Conservation (phyloP, 2,888 invertebrate species). For the Elegia similella region DNA sequence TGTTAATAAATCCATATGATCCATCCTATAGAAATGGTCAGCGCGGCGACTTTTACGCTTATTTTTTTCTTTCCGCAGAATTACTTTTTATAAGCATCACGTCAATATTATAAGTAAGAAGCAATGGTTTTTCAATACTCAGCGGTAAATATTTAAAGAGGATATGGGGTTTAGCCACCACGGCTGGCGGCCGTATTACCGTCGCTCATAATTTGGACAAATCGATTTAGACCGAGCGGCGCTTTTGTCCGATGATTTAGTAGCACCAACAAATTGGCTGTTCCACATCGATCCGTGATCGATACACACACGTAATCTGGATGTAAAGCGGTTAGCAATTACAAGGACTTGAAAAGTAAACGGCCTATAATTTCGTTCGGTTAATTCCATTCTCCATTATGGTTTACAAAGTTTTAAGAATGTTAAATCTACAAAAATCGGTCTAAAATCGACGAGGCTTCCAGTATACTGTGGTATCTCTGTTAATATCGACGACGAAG, state of each 20-base stretch:
- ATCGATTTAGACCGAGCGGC: slow-evolving; percentile 78
- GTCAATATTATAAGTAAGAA: slow-evolving; percentile 34
- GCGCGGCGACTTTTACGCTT: neutral
- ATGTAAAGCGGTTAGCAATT: slow-evolving; percentile 67
- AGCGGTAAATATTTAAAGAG: slow-evolving; percentile 62
- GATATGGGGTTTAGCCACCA: slow-evolving; percentile 32
- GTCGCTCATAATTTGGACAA: slow-evolving; percentile 71
- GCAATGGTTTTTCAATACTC: slow-evolving; percentile 14
- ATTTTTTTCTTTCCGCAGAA: neutral
- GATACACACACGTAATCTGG: slow-evolving; percentile 56
- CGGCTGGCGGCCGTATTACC: slow-evolving; percentile 39
- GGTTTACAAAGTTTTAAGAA: slow-evolving; percentile 23
- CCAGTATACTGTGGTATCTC: neutral
- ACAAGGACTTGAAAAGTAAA: slow-evolving; percentile 70
- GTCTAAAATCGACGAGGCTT: neutral
- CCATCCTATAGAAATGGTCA: neutral
- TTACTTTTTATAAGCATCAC: slow-evolving; percentile 11
- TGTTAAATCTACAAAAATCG: slow-evolving; percentile 4
- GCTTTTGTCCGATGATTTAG: slow-evolving; percentile 78
- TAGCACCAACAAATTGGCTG: slow-evolving; percentile 73
- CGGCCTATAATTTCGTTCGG: slow-evolving; percentile 64
- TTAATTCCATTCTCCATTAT: slow-evolving; percentile 51
- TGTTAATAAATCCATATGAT: neutral
- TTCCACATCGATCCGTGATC: slow-evolving; percentile 51
- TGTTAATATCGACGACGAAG: neutral